Evolutionary conservation across 2,113 vertebrate species (phyloP), one percentile per base, ranked within the genome.

Genomic region (Eulacestoma nigropectus): DNA sequence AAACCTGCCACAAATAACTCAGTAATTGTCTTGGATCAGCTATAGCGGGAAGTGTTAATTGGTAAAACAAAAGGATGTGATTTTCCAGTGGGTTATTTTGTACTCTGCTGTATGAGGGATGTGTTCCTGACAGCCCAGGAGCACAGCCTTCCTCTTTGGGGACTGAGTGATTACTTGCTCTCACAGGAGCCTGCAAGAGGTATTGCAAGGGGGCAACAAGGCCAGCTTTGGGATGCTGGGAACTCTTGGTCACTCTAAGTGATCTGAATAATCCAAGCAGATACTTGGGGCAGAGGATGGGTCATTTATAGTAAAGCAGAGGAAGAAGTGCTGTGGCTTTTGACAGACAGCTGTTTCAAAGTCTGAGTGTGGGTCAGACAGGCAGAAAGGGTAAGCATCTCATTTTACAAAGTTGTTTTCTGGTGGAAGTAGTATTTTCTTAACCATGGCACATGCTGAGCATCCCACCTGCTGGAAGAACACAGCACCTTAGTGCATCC

Each of bases 381-480:
- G 67, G 26, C 6, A 64, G 37, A 25, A 87, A 85, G 46, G 29
- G 9, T 29, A 62, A 90, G 3, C 6, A 76, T 90, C 21, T 39
- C 4, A 10, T 32, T 59, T 81, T 60, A 56, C 15, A 64, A 63
- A 79, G 35, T 12, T 53, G 6, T 80, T 80, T 82, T 47, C n/a
- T 78, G 18, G 23, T 64, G 27, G 15, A 78, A 85, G 8, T 18
- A 3, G 1, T 33, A 10, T 76, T 56, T 90, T 91, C 29, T 75
- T 52, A 73, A 59, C 25, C 7, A 3, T 0, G 0, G 30, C 39
- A 49, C 4, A 6, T 3, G 11, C 23, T 3, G 11, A 70, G 18
- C n/a, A 67, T 30, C 55, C 35, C 37, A 26, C 16, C 23, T 1
- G 2, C 39, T 37, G n/a, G 52, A 75, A 75, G 57, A 74, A 64